These are phyloP conservation scores for Littorina saxatilis DNA, from an alignment of 1,140 invertebrate genomes.

Conservation along the genomic window DNA sequence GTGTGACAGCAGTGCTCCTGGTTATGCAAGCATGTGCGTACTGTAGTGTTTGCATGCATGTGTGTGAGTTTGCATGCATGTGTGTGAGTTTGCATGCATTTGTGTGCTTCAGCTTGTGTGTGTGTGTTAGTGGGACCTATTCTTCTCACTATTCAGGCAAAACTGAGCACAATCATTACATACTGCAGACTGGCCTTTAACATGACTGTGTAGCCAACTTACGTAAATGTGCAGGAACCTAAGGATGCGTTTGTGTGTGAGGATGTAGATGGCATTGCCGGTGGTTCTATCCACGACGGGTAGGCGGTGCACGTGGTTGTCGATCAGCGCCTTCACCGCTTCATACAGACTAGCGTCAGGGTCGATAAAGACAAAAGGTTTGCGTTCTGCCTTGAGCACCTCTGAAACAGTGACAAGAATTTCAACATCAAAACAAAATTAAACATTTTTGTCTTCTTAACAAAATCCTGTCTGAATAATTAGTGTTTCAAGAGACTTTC, in stretches of 20 bases:
- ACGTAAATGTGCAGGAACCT: slow-evolving; percentile 99
- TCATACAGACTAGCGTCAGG: slow-evolving; percentile 84
- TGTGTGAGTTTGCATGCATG: background rate
- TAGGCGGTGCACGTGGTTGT: slow-evolving; percentile 93
- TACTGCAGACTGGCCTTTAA: too few relatives aligned
- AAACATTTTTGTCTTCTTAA: too few relatives aligned
- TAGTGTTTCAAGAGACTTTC: too few relatives aligned
- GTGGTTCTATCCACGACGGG: slow-evolving; percentile 96
- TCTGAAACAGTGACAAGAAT: slow-evolving; percentile 61
- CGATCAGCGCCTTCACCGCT: slow-evolving; percentile 93
- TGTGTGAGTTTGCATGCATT: background rate
- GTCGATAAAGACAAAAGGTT: slow-evolving; percentile 72
- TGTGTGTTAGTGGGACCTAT: too few relatives aligned
- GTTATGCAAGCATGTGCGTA: too few relatives aligned
- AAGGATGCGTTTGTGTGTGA: slow-evolving; percentile 99
- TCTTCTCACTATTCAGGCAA: too few relatives aligned
- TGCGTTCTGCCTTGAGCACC: slow-evolving; percentile 67
- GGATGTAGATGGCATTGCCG: slow-evolving; percentile 98
- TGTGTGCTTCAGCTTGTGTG: background rate
- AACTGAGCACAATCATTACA: too few relatives aligned
- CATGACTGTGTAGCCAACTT: too few relatives aligned
- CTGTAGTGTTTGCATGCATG: too few relatives aligned
- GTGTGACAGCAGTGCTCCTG: too few relatives aligned
- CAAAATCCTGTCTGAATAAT: too few relatives aligned
- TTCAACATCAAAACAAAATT: background rate